A percentile compares a stretch with the other conserved stretches of the same genome.
These are phyloP conservation scores for Odocoileus hemionus DNA, from an alignment of 2,113 vertebrate genomes.

Conservation along the genomic window DNA sequence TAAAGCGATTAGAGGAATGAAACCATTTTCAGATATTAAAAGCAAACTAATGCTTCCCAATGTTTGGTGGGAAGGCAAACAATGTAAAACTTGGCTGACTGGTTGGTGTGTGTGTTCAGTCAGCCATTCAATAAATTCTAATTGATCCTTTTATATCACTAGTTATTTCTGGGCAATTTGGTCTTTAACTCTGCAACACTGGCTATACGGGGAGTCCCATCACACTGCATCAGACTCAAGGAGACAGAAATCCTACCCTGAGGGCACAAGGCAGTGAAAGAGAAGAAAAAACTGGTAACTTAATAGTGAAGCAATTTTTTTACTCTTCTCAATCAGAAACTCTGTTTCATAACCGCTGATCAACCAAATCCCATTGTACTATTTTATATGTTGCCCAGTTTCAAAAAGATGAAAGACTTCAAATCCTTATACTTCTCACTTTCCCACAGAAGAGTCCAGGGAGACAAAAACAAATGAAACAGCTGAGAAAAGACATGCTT, in stretches of 20 bases:
- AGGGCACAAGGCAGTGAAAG: not conserved
- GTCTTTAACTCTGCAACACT: conserved; percentile 11
- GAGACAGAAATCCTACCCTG: not conserved
- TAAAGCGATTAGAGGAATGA: not conserved
- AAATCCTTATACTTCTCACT: not conserved
- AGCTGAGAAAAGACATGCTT: not conserved
- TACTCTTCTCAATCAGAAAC: not conserved
- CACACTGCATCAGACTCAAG: conserved; percentile 20
- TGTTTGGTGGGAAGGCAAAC: not conserved
- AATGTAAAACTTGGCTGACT: not conserved
- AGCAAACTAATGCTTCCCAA: conserved; percentile 39
- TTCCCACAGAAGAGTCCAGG: not conserved
- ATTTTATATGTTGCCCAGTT: not conserved
- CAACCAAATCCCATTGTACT: not conserved
- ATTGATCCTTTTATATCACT: conserved; percentile 12
- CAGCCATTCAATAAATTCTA: conserved; percentile 28
- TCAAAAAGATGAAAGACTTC: not conserved
- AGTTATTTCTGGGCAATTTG: conserved; percentile 38
- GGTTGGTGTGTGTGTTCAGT: not conserved
- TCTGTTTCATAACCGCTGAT: not conserved
- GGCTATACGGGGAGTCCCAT: not conserved
- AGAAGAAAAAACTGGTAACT: conserved; percentile 1
- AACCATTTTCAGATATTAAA: conserved; percentile 24
- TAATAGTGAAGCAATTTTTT: not conserved
- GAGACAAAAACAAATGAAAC: conserved; percentile 27